A percentile compares a stretch with the other conserved stretches of the same genome.
Conservation (phyloP, 1,140 invertebrate genomes). For the Gonatopus flavifemur region DNA sequence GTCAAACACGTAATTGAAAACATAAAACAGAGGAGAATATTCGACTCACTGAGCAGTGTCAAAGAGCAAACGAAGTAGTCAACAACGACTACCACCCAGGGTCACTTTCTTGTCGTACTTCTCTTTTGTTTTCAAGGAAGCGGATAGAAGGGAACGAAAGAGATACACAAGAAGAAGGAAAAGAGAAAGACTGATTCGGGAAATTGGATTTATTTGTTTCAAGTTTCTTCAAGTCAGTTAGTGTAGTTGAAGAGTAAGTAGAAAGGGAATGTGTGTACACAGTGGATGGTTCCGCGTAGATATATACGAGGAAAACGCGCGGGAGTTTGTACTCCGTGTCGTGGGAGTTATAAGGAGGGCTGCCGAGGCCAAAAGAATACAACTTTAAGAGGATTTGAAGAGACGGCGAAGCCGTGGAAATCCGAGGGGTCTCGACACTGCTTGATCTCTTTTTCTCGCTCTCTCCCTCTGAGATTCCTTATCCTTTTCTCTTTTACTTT, state of each 20-base stretch:
- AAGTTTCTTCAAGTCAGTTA: constrained; percentile 35
- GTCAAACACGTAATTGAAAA: no score
- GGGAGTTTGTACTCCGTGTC: background rate
- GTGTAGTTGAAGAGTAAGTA: no score
- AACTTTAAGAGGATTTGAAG: constrained; percentile 59
- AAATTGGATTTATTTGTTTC: constrained; percentile 49
- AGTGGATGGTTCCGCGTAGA: background rate
- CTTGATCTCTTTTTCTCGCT: constrained; percentile 48
- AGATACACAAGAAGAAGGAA: background rate
- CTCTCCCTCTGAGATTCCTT: background rate
- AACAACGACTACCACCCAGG: no score
- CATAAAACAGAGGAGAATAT: no score
- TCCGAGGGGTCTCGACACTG: constrained; percentile 55
- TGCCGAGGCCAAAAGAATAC: constrained; percentile 58
- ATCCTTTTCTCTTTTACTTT: constrained; percentile 15
- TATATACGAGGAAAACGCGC: constrained; percentile 4
- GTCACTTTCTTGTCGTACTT: no score
- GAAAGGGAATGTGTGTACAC: no score
- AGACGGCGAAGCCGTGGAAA: constrained; percentile 58
- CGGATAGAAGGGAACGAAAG: constrained; percentile 7
- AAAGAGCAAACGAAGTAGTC: no score
- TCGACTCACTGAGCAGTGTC: no score
- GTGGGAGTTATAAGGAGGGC: constrained; percentile 28
- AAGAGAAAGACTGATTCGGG: constrained; percentile 16
- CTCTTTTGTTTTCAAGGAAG: no score